Percentiles rank a stretch among this genome's conserved stretches.
Evolutionary conservation across 1,140 invertebrate genomes (phyloP).

Genomic region (Eumeta japonica): DNA sequence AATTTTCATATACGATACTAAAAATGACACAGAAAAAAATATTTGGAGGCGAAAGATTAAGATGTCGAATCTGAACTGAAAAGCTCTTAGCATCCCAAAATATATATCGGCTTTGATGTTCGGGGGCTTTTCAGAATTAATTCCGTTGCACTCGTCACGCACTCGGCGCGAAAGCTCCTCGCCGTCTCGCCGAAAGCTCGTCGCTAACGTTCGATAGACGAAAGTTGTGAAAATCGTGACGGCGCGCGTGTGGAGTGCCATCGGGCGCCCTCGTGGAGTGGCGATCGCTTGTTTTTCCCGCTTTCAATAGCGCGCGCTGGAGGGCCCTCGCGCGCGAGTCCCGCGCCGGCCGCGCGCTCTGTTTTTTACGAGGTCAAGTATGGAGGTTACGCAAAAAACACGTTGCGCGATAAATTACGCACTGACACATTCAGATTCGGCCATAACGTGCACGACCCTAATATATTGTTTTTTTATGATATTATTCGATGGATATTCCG

Average conservation of each 20-base stretch:
- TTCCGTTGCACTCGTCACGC: no score
- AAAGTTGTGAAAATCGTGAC: slow-evolving; percentile 55
- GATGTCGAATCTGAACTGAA: no score
- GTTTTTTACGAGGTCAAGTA: slow-evolving; percentile 55
- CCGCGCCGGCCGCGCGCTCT: slow-evolving; percentile 31
- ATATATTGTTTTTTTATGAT: slow-evolving; percentile 44
- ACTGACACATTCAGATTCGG: slow-evolving; percentile 54
- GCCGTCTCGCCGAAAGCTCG: no score
- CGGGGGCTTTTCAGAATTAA: no score
- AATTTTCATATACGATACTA: no score
- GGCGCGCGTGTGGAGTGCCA: slow-evolving; percentile 54
- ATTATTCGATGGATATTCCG: no score
- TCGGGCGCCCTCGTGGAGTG: slow-evolving; percentile 44
- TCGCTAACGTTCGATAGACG: no score
- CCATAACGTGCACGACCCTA: slow-evolving; percentile 48
- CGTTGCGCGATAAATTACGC: slow-evolving; percentile 50
- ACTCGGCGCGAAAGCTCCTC: no score
- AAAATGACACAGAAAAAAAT: no score
- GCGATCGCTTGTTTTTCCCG: slow-evolving; percentile 56
- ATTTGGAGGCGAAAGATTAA: no score
- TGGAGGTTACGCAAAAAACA: slow-evolving; percentile 49
- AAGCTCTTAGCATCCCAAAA: no score
- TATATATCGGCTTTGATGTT: no score
- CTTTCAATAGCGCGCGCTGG: slow-evolving; percentile 44
- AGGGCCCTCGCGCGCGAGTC: slow-evolving; percentile 41